Base-by-base conservation (phyloP, 2,888 invertebrate genomes). In the Nephrotoma flavescens region DNA sequence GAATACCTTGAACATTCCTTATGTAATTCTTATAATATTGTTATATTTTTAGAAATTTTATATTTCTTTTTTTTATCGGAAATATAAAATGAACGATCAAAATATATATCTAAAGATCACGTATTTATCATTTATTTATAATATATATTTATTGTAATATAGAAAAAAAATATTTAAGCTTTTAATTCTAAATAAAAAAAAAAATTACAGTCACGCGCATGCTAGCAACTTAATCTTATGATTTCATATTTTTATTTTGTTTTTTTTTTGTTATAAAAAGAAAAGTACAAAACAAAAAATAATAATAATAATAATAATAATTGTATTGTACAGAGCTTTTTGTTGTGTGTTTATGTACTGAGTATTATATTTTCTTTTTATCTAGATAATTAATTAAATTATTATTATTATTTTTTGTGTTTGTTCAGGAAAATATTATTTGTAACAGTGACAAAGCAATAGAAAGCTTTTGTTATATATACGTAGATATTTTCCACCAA, bases 191-290 rank as follows among this genome's bases (percentile, higher is more conserved):
- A 84, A 84, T 3, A 84, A 84, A 84, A 84, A 84, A n/a, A 86
- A 84, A 31, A 84, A 45, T 41, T 19, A 83, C 44, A 87, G 41
- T 87, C 87, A 83, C 87, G 87, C 87, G 87, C 88, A 88, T 88
- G 88, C 88, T 87, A 87, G 87, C 88, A 88, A 88, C 88, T 87
- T 88, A 86, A 87, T 87, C 88, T 86, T 84, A 84, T 41, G 84
- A 84, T 84, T 84, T 84, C 42, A 84, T 71, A 71, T 71, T 71
- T 71, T 31, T 31, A 31, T 31, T 71, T 71, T 71, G 71, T 71
- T 15, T 45, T 86, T 45, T 86, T 86, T 85, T 41, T 41, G 86
- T 47, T 86, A 86, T 83, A 87, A 87, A 87, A 86, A 86, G 83
- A 86, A 88, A 86, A 83, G 88, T 87, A 87, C 87, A 87, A 85